Evolutionary conservation across 2,113 vertebrate genomes (phyloP).

Genomic region (Cettia cetti): DNA sequence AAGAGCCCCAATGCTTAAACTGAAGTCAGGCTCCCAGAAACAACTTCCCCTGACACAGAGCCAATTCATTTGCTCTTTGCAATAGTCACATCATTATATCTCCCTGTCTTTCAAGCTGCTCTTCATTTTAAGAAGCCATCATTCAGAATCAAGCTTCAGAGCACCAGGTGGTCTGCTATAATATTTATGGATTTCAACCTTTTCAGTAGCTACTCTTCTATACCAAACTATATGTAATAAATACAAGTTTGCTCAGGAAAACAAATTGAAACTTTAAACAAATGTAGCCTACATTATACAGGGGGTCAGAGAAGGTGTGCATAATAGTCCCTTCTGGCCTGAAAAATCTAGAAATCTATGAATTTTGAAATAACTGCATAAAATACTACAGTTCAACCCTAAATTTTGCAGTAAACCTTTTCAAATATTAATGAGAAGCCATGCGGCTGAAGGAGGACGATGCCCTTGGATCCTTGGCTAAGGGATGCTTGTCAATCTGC

Average conservation of each 20-base stretch:
- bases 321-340: conserved; percentile 9
- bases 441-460: background rate
- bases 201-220: background rate
- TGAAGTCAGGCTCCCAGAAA: background rate
- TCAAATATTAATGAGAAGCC: conserved; percentile 46
- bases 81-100: background rate
- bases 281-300: conserved; percentile 3
- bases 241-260: conserved; percentile 44
- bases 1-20: background rate
- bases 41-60: background rate
- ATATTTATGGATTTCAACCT: conserved; percentile 53
- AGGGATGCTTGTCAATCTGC: background rate
- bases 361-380: conserved; percentile 44
- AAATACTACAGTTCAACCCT: background rate
- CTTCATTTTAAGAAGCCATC: background rate
- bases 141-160: background rate
- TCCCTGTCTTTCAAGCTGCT: background rate
- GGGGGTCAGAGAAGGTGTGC: background rate
- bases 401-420: conserved; percentile 21
- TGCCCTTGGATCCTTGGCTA: conserved; percentile 1
- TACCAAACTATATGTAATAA: background rate
- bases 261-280: conserved; percentile 61
- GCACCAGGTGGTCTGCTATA: conserved; percentile 53
- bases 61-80: background rate
- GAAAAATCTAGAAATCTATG: conserved; percentile 15